Evolutionary conservation across 2,888 invertebrate species (phyloP), one percentile per base, ranked within the genome.

Genomic region (Diarsia brunnea): DNA sequence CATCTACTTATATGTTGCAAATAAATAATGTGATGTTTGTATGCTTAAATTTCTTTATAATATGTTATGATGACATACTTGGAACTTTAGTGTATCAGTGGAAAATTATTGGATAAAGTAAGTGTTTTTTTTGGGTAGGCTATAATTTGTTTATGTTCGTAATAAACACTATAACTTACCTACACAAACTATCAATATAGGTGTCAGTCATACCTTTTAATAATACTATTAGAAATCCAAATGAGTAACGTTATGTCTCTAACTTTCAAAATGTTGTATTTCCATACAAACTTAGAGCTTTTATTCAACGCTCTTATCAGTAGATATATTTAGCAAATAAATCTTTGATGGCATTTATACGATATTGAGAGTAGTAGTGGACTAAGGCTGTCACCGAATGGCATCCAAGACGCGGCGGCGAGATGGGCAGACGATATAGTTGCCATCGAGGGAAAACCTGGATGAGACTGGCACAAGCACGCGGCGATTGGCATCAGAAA

Each of bases 11-110:
- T 69, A 70, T 51, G 27, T 61, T 68, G 68, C 77, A 60, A 31
- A 76, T 63, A 73, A 84, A 73, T 74, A 69, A 69, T 69, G 49
- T 79, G 12, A 66, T 21, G 51, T 73, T 73, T 71, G 8, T 43
- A 16, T 51, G 67, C 81, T 81, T n/a, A n/a, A n/a, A n/a, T n/a
- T 81, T 80, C 61, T 80, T 43, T 73, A 31, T 21, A 19, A 31
- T 21, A 19, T 75, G 38, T 27, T 31, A 31, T 73, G 24, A 24
- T 21, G 21, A 14, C 47, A 19, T 60, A 58, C 21, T 72, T 55
- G 19, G 4, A 27, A 21, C 31, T 31, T 21, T 2, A 12, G 11
- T 78, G 31, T 12, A 24, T 43, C 27, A 27, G 51, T 49, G 12
- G 4, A 10, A 27, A 58, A 58, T 27, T 8, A 10, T 27, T 58